Evolutionary conservation across 2,113 vertebrate genomes (phyloP).

Genomic region (Ahaetulla prasina): DNA sequence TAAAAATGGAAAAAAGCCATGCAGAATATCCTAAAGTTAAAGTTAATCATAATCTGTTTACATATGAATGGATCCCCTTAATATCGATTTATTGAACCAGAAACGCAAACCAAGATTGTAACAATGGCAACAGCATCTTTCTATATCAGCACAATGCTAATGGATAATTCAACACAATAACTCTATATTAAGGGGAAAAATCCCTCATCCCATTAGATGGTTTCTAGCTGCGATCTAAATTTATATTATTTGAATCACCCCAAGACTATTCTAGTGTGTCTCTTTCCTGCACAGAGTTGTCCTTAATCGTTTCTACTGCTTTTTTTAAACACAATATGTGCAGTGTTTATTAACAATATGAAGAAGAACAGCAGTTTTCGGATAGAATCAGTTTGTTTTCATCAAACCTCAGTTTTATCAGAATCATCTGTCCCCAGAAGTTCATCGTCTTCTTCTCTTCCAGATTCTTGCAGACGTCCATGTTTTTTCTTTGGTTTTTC

Average conservation of each 20-base stretch:
- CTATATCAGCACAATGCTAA: background rate
- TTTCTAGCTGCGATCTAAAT: background rate
- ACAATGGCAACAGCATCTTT: background rate
- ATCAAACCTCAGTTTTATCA: constrained; percentile 81
- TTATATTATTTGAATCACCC: background rate
- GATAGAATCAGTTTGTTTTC: background rate
- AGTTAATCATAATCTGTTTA: background rate
- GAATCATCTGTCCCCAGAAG: constrained; percentile 76
- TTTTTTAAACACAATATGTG: background rate
- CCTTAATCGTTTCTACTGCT: background rate
- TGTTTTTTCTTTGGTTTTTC: constrained; percentile 63
- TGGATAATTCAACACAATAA: background rate
- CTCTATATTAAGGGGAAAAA: background rate
- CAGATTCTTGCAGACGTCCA: constrained; percentile 44
- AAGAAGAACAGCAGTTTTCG: background rate
- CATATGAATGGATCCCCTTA: background rate
- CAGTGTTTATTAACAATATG: background rate
- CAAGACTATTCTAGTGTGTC: background rate
- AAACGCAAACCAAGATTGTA: background rate
- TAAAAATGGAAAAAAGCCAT: background rate
- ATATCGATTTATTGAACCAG: background rate
- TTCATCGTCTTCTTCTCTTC: constrained; percentile 76
- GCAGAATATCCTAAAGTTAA: background rate
- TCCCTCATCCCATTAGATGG: background rate
- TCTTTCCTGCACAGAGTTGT: background rate